A percentile compares a stretch with the other conserved stretches of the same genome.
These are phyloP conservation scores for Phalacrocorax brasilianus DNA, from an alignment of 2,113 vertebrate species.

Conservation along the genomic window DNA sequence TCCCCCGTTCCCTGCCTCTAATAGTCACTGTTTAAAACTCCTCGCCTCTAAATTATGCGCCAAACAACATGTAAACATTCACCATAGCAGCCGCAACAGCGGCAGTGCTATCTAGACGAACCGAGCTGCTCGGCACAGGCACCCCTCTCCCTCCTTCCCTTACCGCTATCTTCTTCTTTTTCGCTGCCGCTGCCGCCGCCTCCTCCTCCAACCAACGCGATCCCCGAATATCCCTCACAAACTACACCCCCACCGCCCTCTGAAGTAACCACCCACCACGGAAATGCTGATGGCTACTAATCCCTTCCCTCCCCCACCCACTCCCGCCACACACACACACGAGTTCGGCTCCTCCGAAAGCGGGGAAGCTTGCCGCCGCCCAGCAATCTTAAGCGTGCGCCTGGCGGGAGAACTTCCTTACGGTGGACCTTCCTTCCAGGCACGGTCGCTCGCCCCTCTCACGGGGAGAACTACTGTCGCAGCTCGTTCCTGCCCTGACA, in stretches of 20 bases:
- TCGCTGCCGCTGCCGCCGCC: background rate
- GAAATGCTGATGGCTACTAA: slow-evolving; percentile 34
- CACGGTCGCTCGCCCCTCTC: background rate
- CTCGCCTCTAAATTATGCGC: slow-evolving; percentile 41
- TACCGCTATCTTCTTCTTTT: background rate
- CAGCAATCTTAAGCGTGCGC: background rate
- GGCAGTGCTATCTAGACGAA: background rate
- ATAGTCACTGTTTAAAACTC: slow-evolving; percentile 6
- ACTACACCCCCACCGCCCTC: background rate
- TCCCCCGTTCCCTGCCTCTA: background rate
- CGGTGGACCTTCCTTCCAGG: background rate
- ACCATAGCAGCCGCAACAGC: background rate
- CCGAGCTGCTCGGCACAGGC: background rate
- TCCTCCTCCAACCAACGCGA: no score
- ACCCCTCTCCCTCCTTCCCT: background rate
- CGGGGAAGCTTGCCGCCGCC: background rate
- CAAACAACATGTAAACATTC: slow-evolving; percentile 39
- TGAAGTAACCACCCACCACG: background rate
- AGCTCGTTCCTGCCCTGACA: background rate
- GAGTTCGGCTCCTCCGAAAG: slow-evolving; percentile 45
- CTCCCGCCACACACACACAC: slow-evolving; percentile 24
- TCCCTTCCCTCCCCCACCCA: slow-evolving; percentile 14
- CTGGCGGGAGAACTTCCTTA: background rate
- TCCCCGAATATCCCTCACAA: background rate
- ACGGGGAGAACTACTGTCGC: background rate